These are phyloP conservation scores for Philaethria dido DNA, from an alignment of 2,888 invertebrate genomes.

Conservation along the genomic window DNA sequence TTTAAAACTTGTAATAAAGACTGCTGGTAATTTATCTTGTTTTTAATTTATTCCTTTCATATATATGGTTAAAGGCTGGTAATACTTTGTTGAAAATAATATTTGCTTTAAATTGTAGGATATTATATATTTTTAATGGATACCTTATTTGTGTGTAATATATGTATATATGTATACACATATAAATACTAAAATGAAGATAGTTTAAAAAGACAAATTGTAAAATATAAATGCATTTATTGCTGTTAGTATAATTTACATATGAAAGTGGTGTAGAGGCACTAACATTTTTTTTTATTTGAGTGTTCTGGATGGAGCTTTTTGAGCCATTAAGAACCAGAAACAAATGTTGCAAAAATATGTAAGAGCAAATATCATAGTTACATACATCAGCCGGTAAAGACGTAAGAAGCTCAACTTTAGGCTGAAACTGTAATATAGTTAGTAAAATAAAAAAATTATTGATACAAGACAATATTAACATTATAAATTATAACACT, in stretches of 20 bases:
- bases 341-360: conserved; percentile 76
- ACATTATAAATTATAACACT: conserved; percentile 49
- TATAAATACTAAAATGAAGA: no score
- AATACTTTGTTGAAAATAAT: no score
- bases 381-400: conserved; percentile 71
- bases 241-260: conserved; percentile 16
- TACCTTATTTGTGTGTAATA: no score
- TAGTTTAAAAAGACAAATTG: background rate
- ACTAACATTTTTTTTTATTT: conserved; percentile 64
- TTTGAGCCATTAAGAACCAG: conserved; percentile 75
- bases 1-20: conserved; percentile 75
- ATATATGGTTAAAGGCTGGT: background rate
- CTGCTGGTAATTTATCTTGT: conserved; percentile 55
- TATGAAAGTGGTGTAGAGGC: conserved; percentile 52
- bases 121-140: no score
- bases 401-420: conserved; percentile 72
- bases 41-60: conserved; percentile 23
- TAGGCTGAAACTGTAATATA: conserved; percentile 67
- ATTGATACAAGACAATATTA: conserved; percentile 12
- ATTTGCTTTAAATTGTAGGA: no score
- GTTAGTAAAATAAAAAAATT: conserved; percentile 17
- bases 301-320: conserved; percentile 61
- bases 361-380: conserved; percentile 71
- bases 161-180: no score
- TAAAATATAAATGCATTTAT: conserved; percentile 24